Evolutionary conservation across 2,113 vertebrate species (phyloP), one percentile per base, ranked within the genome.

Genomic region (Dicerorhinus sumatrensis): DNA sequence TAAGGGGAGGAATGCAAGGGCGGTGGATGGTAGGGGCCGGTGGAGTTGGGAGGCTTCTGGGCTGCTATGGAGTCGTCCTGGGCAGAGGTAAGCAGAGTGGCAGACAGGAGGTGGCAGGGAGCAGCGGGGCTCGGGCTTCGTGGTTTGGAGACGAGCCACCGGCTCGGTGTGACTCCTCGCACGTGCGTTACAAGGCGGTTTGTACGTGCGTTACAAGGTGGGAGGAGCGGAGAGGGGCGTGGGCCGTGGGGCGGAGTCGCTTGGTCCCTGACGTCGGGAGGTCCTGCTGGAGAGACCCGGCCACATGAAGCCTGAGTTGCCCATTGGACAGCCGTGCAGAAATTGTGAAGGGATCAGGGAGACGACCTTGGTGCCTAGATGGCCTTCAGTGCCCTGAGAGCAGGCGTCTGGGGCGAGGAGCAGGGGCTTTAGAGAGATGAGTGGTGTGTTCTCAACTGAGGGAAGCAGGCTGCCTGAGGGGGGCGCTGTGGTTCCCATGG

Each of bases 251-350:
- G n/a, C 80, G 6, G 1, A 23, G 63, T 39, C 17, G 0, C 33
- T 60, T 2, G 0, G 11, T 51, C 31, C 80, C 60, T 16, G 27
- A 2, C 14, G 18, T 11, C 0, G 0, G 54, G 51, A 48, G 18
- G 23, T 29, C 60, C 18, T 21, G 21, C 90, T 11, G 20, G 54
- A 7, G 42, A 46, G 76, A n/a, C 54, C 46, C 16, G 18, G 18
- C 42, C 9, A 5, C 17, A 0, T 3, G 2, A 16, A 36, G 56
- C 10, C 3, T 0, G 10, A 51, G 48, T 0, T 29, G 8, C 46
- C 46, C 8, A 0, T 20, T 48, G 16, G 72, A 46, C 17, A 16
- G 60, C 46, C 46, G 0, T 0, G 3, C 12, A 5, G 60, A 25
- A 8, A 2, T 1, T 20, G 3, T 2, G 25, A 11, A 9, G 60